Conservation (phyloP, 2,888 invertebrate genomes). For the Cephonodes hylas region DNA sequence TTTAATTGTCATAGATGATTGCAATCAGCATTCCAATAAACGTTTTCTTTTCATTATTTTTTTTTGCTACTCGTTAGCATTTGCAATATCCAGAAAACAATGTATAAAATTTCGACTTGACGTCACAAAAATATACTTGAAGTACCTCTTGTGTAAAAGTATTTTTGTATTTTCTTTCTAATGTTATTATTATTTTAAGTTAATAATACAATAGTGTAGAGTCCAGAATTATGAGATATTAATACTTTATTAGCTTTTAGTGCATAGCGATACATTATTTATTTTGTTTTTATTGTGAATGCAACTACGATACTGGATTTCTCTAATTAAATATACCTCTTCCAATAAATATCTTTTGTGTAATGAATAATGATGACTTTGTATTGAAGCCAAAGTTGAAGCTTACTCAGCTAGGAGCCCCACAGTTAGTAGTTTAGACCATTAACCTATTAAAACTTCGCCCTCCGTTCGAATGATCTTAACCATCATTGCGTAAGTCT, state of each 20-base stretch:
- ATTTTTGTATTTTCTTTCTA: constrained; percentile 50
- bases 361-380: constrained; percentile 18
- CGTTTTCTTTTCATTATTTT: background rate
- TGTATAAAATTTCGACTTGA: background rate
- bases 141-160: constrained; percentile 49
- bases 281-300: constrained; percentile 57
- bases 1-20: background rate
- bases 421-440: constrained; percentile 24
- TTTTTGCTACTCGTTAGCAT: background rate
- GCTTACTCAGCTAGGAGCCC: constrained; percentile 26
- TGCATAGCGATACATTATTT: constrained; percentile 60
- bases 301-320: constrained; percentile 25
- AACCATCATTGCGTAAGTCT: constrained; percentile 25
- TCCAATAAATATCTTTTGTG: background rate
- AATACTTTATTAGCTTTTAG: constrained; percentile 62
- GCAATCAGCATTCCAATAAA: background rate
- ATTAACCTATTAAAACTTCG: constrained; percentile 25
- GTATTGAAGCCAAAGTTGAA: constrained; percentile 29
- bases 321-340: background rate
- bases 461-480: constrained; percentile 28
- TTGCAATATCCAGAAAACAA: background rate
- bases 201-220: constrained; percentile 68
- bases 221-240: constrained; percentile 76
- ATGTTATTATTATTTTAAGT: constrained; percentile 73
- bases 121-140: constrained; percentile 23